A percentile compares a stretch with the other conserved stretches of the same genome.
These are phyloP conservation scores for Camponotus floridanus DNA, from an alignment of 1,140 invertebrate species.

Conservation along the genomic window DNA sequence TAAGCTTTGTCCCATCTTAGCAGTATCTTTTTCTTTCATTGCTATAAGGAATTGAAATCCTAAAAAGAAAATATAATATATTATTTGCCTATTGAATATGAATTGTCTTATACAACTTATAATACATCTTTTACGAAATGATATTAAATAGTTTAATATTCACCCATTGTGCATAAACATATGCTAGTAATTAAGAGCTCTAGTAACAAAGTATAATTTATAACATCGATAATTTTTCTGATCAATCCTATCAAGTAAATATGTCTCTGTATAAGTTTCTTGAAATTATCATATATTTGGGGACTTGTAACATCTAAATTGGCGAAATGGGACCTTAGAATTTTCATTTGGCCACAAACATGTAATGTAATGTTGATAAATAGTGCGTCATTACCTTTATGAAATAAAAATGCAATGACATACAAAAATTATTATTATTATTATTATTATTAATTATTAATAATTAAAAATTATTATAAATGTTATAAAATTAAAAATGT, in stretches of 20 bases:
- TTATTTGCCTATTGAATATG: not conserved
- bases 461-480: too few relatives aligned
- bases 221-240: slow-evolving; percentile 30
- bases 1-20: slow-evolving; percentile 13
- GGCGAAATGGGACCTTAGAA: slow-evolving; percentile 39
- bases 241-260: slow-evolving; percentile 17
- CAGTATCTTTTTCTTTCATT: not conserved
- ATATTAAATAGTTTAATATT: not conserved
- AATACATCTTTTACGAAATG: too few relatives aligned
- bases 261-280: slow-evolving; percentile 17
- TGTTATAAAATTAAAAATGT: too few relatives aligned
- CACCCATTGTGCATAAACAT: slow-evolving; percentile 59
- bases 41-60: slow-evolving; percentile 66
- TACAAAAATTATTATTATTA: too few relatives aligned
- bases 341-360: slow-evolving; percentile 59
- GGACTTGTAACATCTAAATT: not conserved
- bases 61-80: slow-evolving; percentile 15
- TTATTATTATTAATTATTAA: too few relatives aligned
- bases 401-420: too few relatives aligned
- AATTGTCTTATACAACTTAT: too few relatives aligned
- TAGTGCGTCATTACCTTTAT: slow-evolving; percentile 60
- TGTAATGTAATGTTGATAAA: slow-evolving; percentile 59
- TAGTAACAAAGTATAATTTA: slow-evolving; percentile 29
- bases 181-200: slow-evolving; percentile 55
- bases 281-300: not conserved